phyloP scores from a whole-genome alignment of 2,888 invertebrate species.

The Caenorhabditis drosophilae region DNA sequence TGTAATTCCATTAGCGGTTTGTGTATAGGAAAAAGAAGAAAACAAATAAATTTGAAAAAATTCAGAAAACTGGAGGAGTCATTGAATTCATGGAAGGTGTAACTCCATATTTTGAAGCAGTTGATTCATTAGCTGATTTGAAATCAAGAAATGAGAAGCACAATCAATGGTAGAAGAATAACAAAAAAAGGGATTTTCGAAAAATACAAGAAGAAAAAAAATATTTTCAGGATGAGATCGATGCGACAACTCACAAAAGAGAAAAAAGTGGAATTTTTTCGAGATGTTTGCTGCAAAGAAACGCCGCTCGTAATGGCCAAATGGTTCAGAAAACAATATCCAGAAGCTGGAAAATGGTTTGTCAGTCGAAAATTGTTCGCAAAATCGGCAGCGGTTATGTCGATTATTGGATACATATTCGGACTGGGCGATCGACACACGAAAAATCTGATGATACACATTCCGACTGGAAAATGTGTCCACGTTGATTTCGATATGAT shows the following conservation, averaged over 20 bases:
- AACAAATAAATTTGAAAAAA: neutral
- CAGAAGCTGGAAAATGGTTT: slow-evolving; percentile 76
- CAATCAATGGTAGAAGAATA: slow-evolving; percentile 13
- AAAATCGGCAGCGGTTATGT: slow-evolving; percentile 93
- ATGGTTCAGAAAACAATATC: slow-evolving; percentile 76
- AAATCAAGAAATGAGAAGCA: neutral
- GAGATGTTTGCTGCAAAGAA: slow-evolving; percentile 26
- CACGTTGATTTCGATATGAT: slow-evolving; percentile 98
- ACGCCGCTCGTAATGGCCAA: slow-evolving; percentile 86
- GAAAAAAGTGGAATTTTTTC: slow-evolving; percentile 16
- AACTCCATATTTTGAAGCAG: slow-evolving; percentile 18
- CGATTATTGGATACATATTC: slow-evolving; percentile 72
- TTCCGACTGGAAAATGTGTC: slow-evolving; percentile 87
- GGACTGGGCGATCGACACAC: slow-evolving; percentile 65
- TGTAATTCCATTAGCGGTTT: slow-evolving; percentile 80
- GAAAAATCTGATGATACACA: slow-evolving; percentile 81
- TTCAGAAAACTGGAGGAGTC: slow-evolving; percentile 27
- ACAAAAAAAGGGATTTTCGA: neutral
- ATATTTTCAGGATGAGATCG: neutral
- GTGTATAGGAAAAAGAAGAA: neutral
- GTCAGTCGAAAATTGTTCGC: slow-evolving; percentile 87
- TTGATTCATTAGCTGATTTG: slow-evolving; percentile 14
- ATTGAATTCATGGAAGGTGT: slow-evolving; percentile 35
- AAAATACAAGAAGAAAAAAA: neutral
- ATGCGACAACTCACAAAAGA: slow-evolving; percentile 2